Percentiles rank a stretch among this genome's conserved stretches.
These are phyloP conservation scores for Herpailurus yagouaroundi DNA, from an alignment of 2,113 vertebrate species.

Conservation along the genomic window DNA sequence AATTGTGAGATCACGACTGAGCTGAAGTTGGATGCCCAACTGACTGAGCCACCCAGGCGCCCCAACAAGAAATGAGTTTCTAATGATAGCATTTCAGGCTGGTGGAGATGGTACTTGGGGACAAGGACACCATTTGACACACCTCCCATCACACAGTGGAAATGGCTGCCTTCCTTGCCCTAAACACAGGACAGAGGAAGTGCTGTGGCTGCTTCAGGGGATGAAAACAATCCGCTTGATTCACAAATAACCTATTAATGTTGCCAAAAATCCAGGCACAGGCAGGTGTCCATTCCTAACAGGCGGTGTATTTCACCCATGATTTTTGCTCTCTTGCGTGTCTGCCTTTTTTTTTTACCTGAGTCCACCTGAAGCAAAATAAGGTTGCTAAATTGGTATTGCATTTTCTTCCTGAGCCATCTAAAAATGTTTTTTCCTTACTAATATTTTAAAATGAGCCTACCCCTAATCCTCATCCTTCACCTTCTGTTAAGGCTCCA, in stretches of 20 bases:
- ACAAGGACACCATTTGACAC: neutral
- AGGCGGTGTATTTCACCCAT: neutral
- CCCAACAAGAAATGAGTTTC: slow-evolving; percentile 21
- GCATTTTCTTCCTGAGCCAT: neutral
- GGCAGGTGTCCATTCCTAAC: neutral
- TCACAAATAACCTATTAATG: slow-evolving; percentile 28
- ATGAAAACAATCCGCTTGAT: slow-evolving; percentile 23
- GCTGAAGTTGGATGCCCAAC: neutral
- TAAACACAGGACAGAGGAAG: neutral
- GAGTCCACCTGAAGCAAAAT: slow-evolving; percentile 15
- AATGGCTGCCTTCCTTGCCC: slow-evolving; percentile 10
- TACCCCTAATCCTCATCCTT: neutral
- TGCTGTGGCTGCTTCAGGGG: neutral
- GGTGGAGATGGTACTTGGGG: neutral
- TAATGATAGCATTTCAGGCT: slow-evolving; percentile 5
- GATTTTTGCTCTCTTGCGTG: slow-evolving; percentile 12
- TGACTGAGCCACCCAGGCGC: neutral
- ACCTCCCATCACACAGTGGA: neutral
- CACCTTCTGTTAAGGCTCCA: neutral
- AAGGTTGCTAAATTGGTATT: neutral
- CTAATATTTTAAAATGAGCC: slow-evolving; percentile 28
- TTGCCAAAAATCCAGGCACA: slow-evolving; percentile 14
- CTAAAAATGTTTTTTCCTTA: neutral
- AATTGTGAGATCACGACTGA: neutral
- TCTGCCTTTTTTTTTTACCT: neutral